These are phyloP conservation scores for Heliocidaris tuberculata DNA, from an alignment of 35 echinoderm and acorn worm species.

Conservation along the genomic window DNA sequence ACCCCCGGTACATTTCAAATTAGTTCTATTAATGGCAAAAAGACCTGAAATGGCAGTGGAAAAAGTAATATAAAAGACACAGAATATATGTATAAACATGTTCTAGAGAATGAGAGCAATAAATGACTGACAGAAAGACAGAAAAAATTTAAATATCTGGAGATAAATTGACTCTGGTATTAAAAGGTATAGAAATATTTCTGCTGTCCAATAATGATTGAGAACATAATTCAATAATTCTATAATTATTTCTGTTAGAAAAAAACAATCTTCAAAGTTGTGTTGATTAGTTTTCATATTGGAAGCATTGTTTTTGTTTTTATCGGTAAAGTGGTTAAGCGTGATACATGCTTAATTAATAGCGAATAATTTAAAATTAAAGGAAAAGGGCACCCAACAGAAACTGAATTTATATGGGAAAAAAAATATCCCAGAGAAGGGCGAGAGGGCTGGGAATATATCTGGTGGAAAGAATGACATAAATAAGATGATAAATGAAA, in stretches of 20 bases:
- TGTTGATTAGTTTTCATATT: background rate
- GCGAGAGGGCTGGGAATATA: background rate
- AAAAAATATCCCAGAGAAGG: background rate
- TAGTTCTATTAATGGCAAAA: no score
- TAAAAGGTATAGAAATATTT: no score
- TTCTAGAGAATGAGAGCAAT: no score
- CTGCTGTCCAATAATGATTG: background rate
- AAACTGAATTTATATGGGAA: background rate
- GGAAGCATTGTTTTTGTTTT: background rate
- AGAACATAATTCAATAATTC: background rate
- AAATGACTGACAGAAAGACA: no score
- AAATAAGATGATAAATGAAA: background rate
- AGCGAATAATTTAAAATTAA: background rate
- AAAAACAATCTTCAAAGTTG: background rate
- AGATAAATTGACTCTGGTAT: background rate
- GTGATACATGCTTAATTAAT: conserved; percentile 16
- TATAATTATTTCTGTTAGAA: background rate
- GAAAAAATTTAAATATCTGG: background rate
- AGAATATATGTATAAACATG: no score
- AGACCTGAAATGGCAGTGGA: no score
- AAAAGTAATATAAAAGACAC: no score
- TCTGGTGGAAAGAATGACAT: background rate
- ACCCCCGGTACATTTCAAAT: no score
- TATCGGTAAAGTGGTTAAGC: background rate
- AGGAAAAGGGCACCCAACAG: background rate